Evolutionary conservation across 2,113 vertebrate genomes (phyloP), one percentile per base, ranked within the genome.

Genomic region (Zosterops hypoxanthus): DNA sequence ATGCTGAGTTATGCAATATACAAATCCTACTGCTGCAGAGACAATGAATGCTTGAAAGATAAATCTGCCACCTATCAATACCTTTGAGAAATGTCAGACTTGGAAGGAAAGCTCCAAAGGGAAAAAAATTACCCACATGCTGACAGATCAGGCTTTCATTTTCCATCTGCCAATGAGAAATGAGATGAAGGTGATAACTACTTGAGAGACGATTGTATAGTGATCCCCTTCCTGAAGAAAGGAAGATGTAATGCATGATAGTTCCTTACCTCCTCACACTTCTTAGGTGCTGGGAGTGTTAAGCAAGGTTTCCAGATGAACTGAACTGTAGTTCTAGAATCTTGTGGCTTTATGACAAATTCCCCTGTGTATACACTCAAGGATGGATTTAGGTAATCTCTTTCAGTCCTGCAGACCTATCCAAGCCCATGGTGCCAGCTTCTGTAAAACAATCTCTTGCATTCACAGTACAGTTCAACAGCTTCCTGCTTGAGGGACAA

Each of bases 131-230:
- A 86, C 34, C 63, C 24, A 20, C 26, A 6, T 66, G 68, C 41
- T 95, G 94, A 94, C 50, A 92, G 92, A 92, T 88, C 19, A 66
- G 47, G 24, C 71, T 93, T 93, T 93, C 46, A 50, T 90, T 92
- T 90, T 59, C 75, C 49, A 68, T 88, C 64, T 88, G 65, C 71
- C 46, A 46, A 69, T 50, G 64, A 92, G 86, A 94, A 90, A 73
- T 33, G 39, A 93, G 85, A 90, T 66, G 42, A 92, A 88, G 47
- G 84, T 71, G 84, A 84, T 84, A 89, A 56, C 34, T 87, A 18
- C 69, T 82, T 92, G 81, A 95, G 36, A 96, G 73, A 76, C 1
- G 4, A 56, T 42, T 86, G 39, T 22, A 55, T 91, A 78, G 50
- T 73, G 64, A 68, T 92, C 26, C 8, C 5, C 10, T 84, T 94